phyloP scores from a whole-genome alignment of 2,113 vertebrate species.

The Melanerpes aurifrons region DNA sequence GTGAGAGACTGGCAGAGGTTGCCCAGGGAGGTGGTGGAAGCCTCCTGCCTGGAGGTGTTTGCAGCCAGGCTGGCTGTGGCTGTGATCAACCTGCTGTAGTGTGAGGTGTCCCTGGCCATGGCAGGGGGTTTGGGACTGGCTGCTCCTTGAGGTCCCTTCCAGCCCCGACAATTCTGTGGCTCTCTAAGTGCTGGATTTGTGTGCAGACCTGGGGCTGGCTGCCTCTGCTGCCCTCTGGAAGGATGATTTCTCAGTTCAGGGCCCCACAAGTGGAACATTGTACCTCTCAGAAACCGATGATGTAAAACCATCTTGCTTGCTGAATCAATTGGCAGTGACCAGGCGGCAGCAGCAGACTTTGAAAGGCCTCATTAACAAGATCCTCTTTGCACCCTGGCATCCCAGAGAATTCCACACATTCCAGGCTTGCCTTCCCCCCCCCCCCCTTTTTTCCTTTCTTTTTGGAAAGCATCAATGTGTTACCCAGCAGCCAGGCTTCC shows the following conservation, averaged over 20 bases:
- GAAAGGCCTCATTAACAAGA: constrained; percentile 26
- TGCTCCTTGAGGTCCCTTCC: no score
- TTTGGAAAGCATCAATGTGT: background rate
- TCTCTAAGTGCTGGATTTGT: background rate
- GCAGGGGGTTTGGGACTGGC: no score
- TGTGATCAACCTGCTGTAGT: no score
- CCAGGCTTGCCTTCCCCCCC: background rate
- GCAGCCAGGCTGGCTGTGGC: no score
- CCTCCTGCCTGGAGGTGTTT: no score
- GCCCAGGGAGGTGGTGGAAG: no score
- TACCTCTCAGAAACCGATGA: constrained; percentile 12
- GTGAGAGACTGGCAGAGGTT: no score
- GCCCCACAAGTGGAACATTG: background rate
- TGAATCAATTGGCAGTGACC: background rate
- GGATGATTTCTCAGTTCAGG: background rate
- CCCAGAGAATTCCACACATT: constrained; percentile 42
- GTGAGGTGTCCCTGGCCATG: no score
- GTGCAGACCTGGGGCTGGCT: background rate
- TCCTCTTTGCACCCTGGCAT: constrained; percentile 33
- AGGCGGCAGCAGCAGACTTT: background rate
- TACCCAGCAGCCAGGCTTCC: background rate
- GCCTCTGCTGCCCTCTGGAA: background rate
- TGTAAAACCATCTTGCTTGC: constrained; percentile 10
- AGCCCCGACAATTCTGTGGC: no score
- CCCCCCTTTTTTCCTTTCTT: background rate